A percentile compares a stretch with the other conserved stretches of the same genome.
These are phyloP conservation scores for Cuculus canorus DNA, from an alignment of 2,797 vertebrate species.

Conservation along the genomic window DNA sequence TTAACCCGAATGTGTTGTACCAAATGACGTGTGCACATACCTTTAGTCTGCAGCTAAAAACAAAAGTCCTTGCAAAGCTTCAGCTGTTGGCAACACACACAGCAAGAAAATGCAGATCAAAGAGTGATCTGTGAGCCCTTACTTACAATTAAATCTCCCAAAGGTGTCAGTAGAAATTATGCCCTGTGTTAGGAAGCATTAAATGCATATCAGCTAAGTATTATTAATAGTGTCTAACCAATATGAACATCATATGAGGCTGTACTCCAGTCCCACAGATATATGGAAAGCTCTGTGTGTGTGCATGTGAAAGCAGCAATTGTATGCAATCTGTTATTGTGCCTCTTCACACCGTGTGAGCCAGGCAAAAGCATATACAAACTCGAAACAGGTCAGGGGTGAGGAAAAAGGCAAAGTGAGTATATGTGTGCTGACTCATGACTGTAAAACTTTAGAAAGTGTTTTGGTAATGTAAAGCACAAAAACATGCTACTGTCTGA, in stretches of 20 bases:
- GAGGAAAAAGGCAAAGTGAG: background rate
- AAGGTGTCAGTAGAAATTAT: background rate
- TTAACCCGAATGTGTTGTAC: background rate
- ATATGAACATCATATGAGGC: background rate
- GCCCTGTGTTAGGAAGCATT: background rate
- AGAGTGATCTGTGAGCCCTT: background rate
- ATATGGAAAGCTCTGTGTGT: background rate
- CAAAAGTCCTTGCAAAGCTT: background rate
- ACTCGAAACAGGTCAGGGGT: background rate
- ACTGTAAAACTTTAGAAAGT: constrained; percentile 35
- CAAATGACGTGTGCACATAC: background rate
- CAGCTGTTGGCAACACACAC: background rate
- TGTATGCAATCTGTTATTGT: background rate
- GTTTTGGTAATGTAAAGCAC: background rate
- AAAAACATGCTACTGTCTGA: constrained; percentile 27
- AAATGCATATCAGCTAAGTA: background rate
- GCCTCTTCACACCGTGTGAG: background rate
- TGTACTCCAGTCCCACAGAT: background rate
- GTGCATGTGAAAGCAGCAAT: background rate
- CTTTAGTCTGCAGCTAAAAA: background rate
- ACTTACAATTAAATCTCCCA: background rate
- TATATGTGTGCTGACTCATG: background rate
- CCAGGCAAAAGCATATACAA: background rate
- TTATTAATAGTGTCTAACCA: background rate
- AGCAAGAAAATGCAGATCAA: background rate